phyloP scores from a whole-genome alignment of 2,113 vertebrate genomes.

The Gnathonemus echidnorhynchus region DNA sequence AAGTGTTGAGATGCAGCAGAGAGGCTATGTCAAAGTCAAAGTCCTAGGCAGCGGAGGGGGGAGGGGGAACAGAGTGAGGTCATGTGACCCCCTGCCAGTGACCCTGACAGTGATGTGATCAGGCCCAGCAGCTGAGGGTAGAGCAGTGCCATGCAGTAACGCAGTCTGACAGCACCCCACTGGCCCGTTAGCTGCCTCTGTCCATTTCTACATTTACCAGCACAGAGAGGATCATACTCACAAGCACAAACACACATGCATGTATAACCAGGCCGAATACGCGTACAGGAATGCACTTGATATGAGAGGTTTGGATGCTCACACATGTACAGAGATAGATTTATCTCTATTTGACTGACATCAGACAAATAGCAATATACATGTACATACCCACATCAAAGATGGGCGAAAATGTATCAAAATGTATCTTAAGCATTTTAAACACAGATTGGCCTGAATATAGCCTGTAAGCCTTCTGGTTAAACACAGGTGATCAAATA shows the following conservation, averaged over 20 bases:
- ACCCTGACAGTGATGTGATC: neutral
- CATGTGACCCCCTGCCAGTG: slow-evolving; percentile 1
- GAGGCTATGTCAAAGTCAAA: neutral
- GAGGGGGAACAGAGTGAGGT: neutral
- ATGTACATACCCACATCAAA: neutral
- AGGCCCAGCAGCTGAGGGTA: neutral
- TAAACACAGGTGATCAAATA: too few relatives aligned
- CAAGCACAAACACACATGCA: neutral
- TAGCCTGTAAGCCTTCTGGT: neutral
- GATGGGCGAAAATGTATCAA: neutral
- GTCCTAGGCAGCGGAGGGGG: neutral
- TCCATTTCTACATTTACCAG: neutral
- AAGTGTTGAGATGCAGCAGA: neutral
- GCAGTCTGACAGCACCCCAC: neutral
- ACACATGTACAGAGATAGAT: neutral
- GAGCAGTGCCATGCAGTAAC: neutral
- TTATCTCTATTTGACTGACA: neutral
- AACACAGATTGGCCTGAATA: neutral
- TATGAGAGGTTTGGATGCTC: neutral
- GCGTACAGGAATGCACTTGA: neutral
- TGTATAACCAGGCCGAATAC: neutral
- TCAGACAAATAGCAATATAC: neutral
- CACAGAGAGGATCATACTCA: neutral
- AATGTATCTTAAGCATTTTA: neutral
- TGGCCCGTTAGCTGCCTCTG: neutral